These are phyloP conservation scores for Trisateles emortualis DNA, from an alignment of 2,888 invertebrate genomes.

Conservation along the genomic window DNA sequence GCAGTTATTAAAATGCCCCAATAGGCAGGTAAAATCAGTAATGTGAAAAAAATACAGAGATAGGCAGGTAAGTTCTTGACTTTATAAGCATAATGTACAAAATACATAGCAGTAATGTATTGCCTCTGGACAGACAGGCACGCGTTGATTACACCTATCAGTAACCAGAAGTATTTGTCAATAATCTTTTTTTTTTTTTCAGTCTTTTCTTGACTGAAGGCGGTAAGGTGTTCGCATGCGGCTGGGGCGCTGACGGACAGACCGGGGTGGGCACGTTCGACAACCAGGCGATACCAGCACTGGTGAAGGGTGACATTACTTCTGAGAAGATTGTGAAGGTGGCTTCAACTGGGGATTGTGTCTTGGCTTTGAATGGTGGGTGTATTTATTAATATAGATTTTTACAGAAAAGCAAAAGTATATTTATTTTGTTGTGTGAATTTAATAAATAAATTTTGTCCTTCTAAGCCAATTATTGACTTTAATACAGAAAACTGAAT, in stretches of 20 bases:
- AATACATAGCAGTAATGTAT: too few species aligned
- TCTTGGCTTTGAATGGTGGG: conserved; percentile 94
- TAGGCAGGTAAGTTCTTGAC: not conserved
- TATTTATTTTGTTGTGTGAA: not conserved
- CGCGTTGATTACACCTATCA: too few species aligned
- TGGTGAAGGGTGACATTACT: conserved; percentile 93
- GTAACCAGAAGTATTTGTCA: too few species aligned
- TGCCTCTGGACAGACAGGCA: too few species aligned
- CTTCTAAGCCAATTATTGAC: too few species aligned
- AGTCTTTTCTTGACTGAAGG: conserved; percentile 92
- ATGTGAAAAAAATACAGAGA: too few species aligned
- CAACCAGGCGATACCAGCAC: conserved; percentile 86
- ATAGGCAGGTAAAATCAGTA: too few species aligned
- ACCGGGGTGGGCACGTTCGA: conserved; percentile 92
- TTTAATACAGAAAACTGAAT: too few species aligned
- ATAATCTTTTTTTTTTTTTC: too few species aligned
- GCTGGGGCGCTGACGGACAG: conserved; percentile 98
- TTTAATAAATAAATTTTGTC: too few species aligned
- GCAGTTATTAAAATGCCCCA: too few species aligned
- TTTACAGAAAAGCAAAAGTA: not conserved
- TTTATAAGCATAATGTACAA: too few species aligned
- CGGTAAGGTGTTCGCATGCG: conserved; percentile 95
- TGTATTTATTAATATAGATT: not conserved
- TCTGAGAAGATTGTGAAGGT: conserved; percentile 94
- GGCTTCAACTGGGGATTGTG: conserved; percentile 94